Evolutionary conservation across 2,797 vertebrate species (phyloP).

Genomic region (Periophthalmus magnuspinnatus): DNA sequence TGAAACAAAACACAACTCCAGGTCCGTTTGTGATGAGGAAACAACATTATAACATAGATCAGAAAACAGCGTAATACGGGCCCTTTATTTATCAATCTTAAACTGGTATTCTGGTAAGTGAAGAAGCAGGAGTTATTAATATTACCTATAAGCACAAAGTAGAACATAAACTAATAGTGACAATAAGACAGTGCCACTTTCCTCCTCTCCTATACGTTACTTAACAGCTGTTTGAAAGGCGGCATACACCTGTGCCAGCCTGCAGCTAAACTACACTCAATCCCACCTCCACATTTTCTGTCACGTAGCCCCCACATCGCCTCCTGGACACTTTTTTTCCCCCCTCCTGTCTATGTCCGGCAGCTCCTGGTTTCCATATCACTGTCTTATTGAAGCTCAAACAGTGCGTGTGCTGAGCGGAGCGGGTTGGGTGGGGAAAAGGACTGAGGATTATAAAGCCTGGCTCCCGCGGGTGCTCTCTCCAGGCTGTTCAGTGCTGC

Average conservation of each 20-base stretch:
- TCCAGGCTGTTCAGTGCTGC: conserved; percentile 65
- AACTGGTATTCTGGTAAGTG: not conserved
- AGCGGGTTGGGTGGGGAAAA: conserved; percentile 56
- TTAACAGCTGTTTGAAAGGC: conserved; percentile 21
- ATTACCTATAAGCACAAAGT: not conserved
- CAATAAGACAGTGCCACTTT: not conserved
- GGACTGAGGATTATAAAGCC: conserved; percentile 74
- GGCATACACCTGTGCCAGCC: conserved; percentile 4
- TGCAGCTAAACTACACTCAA: conserved; percentile 19
- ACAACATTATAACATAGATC: too few species aligned
- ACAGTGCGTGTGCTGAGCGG: conserved; percentile 60
- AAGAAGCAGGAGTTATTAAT: not conserved
- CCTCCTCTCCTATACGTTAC: not conserved
- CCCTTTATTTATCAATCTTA: not conserved
- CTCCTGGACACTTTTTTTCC: conserved; percentile 20
- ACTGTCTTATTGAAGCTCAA: conserved; percentile 59
- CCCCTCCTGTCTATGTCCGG: conserved; percentile 37
- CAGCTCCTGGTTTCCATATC: conserved; percentile 54
- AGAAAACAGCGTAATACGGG: too few species aligned
- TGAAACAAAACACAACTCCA: too few species aligned
- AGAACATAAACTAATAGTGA: not conserved
- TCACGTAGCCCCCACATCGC: conserved; percentile 1
- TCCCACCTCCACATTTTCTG: conserved; percentile 26
- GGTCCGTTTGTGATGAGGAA: too few species aligned
- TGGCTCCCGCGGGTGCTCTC: conserved; percentile 67